Evolutionary conservation across 2,797 vertebrate species (phyloP).

Genomic region (Fringilla coelebs): DNA sequence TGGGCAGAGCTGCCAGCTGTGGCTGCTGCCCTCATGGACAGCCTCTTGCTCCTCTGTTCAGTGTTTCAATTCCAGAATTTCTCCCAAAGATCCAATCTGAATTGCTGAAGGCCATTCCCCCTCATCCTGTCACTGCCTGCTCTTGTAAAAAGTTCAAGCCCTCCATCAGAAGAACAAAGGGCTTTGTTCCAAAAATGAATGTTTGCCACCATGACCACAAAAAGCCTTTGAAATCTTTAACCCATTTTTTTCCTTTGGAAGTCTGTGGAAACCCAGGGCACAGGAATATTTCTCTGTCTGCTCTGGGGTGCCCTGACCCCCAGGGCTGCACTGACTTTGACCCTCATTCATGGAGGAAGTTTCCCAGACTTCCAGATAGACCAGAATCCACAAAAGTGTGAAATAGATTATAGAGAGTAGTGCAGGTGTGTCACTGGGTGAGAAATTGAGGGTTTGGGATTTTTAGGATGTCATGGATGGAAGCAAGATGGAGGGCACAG

Average conservation of each 20-base stretch:
- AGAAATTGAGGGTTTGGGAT: too few species aligned
- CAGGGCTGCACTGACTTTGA: too few species aligned
- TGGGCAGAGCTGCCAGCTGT: not conserved
- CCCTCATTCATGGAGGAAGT: too few species aligned
- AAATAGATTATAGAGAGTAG: too few species aligned
- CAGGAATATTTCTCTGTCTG: too few species aligned
- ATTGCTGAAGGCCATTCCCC: not conserved
- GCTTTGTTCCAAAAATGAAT: not conserved
- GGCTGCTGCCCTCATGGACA: not conserved
- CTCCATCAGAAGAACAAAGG: not conserved
- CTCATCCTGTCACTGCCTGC: not conserved
- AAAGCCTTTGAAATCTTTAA: not conserved
- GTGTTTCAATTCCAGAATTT: not conserved
- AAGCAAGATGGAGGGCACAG: too few species aligned
- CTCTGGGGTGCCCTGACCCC: too few species aligned
- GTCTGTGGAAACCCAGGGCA: too few species aligned
- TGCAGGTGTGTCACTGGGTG: too few species aligned
- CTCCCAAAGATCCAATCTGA: not conserved
- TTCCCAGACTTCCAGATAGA: too few species aligned
- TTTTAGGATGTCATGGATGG: too few species aligned
- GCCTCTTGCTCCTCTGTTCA: not conserved
- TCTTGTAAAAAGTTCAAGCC: not conserved
- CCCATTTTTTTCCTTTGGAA: not conserved
- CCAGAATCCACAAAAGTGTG: too few species aligned
- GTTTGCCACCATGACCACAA: not conserved